Conservation (phyloP, 2,888 invertebrate species). For the Acutogordius australiensis region DNA sequence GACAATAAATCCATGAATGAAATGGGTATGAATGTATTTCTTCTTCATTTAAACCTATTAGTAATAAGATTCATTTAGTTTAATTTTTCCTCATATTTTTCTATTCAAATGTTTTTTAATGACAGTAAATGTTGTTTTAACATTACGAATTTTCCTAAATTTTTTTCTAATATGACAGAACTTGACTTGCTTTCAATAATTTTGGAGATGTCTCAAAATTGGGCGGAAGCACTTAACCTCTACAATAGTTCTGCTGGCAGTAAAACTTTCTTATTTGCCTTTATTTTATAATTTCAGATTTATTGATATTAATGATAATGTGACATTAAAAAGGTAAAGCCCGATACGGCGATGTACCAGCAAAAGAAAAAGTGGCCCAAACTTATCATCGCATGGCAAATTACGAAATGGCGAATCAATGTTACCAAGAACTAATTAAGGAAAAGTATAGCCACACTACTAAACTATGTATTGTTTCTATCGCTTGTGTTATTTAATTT, state of each 20-base stretch:
- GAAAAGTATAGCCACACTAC: too few species aligned
- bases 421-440: slow-evolving; percentile 7
- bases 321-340: not conserved
- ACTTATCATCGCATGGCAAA: not conserved
- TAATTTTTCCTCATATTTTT: too few species aligned
- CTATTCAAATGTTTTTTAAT: too few species aligned
- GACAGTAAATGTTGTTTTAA: too few species aligned
- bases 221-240: not conserved
- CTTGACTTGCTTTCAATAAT: not conserved
- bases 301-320: not conserved
- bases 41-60: not conserved
- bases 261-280: not conserved
- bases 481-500: too few species aligned
- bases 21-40: not conserved
- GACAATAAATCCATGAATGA: not conserved
- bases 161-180: not conserved
- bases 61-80: too few species aligned
- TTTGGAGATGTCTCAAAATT: not conserved
- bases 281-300: not conserved
- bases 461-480: too few species aligned
- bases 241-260: not conserved
- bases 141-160: too few species aligned
- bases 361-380: slow-evolving; percentile 6
- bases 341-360: not conserved
- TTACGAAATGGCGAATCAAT: not conserved